A percentile compares a stretch with the other conserved stretches of the same genome.
These are phyloP conservation scores for honey bee (Apis mellifera) DNA, from an alignment of 1,140 invertebrate species.

Conservation along the genomic window DNA sequence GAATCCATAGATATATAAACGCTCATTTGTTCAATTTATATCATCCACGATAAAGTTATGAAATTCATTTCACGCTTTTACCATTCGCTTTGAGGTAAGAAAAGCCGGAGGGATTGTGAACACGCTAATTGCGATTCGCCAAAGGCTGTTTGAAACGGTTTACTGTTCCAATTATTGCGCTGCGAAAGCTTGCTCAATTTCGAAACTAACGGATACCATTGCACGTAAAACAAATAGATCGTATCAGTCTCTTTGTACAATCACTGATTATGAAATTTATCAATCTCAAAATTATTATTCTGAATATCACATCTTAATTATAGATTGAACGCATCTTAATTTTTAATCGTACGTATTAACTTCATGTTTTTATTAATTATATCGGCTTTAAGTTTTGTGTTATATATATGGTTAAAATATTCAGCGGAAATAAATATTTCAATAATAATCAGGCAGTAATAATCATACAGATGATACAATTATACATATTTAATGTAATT, in stretches of 20 bases:
- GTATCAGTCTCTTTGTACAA: not conserved
- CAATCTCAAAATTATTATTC: not conserved
- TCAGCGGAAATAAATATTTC: not conserved
- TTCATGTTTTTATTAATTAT: too few relatives aligned
- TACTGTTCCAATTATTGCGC: constrained; percentile 24
- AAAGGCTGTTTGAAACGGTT: constrained; percentile 22
- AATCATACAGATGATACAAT: not conserved
- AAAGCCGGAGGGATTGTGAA: constrained; percentile 11
- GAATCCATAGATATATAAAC: constrained; percentile 28
- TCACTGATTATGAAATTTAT: not conserved
- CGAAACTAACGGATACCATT: not conserved
- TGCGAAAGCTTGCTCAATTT: not conserved
- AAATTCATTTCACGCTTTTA: constrained; percentile 42
- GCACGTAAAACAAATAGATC: not conserved
- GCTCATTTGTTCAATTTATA: constrained; percentile 41
- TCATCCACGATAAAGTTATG: constrained; percentile 22
- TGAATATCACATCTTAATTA: not conserved
- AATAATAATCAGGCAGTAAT: not conserved
- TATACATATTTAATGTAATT: not conserved
- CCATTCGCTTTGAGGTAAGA: constrained; percentile 18
- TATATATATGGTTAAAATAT: not conserved
- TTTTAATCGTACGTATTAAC: not conserved
- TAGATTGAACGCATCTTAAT: not conserved
- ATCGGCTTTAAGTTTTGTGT: too few relatives aligned
- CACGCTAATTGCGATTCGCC: constrained; percentile 33